Evolutionary conservation across 2,113 vertebrate genomes (phyloP), one percentile per base, ranked within the genome.

Genomic region (Theristicus caerulescens): DNA sequence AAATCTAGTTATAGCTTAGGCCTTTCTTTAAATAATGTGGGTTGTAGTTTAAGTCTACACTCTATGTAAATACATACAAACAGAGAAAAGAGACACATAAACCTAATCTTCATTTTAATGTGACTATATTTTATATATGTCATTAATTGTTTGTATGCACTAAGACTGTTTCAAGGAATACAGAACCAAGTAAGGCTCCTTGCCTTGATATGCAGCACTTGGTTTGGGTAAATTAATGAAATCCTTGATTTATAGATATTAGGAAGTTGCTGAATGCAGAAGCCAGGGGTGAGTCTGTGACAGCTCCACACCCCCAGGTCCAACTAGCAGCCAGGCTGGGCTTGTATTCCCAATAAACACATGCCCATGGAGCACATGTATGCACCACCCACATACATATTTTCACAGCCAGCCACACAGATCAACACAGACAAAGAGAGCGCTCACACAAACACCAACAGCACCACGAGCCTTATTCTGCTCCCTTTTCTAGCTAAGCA

Each of bases 331-430:
- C 51, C 10, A 78, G 20, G 24, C 10, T 55, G 69, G 54, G 18
- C 8, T 42, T 67, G 7, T 72, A 44, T 87, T 61, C 20, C 10
- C 4, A 69, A 6, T 14, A 54, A 40, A 67, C 15, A 21, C 6
- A 31, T 0, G 1, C 10, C 6, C 7, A 17, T 38, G 46, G 26
- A 42, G 6, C 5, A 29, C 32, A 40, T 5, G 3, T 36, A 22
- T 31, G 24, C 2, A 62, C 14, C 24, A 47, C 12, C 8, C 7
- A 19, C 14, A 42, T 3, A 11, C 6, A 3, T 40, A 26, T 59
- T 46, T 57, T 57, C 34, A 34, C 42, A 62, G 34, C 2, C 8
- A 31, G 36, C 1, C 11, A 22, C 34, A 36, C 31, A 59, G 44
- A 36, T 44, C 40, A 44, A 18, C 34, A 34, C 26, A 31, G 29